Evolutionary conservation across 2,888 invertebrate genomes (phyloP).

Genomic region (Hemithea aestivaria): DNA sequence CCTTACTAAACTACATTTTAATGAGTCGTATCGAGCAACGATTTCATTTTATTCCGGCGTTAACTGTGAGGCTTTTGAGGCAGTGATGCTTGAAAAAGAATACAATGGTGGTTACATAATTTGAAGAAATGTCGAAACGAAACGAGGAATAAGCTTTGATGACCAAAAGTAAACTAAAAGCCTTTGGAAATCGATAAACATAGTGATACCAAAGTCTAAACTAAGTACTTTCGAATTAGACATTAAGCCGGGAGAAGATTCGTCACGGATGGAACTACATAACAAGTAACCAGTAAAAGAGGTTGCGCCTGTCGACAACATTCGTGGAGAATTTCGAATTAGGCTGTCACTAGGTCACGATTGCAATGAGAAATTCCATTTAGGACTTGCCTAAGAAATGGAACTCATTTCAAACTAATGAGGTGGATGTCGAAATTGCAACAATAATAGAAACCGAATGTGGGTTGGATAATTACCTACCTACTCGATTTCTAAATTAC

Average conservation of each 20-base stretch:
- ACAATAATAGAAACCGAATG: neutral
- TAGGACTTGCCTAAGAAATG: constrained; percentile 21
- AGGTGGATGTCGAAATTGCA: constrained; percentile 1
- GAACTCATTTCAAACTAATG: constrained; percentile 17
- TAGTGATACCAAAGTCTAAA: no score
- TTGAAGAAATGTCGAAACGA: no score
- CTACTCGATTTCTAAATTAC: no score
- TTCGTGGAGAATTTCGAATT: constrained; percentile 30
- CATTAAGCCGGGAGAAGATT: constrained; percentile 33
- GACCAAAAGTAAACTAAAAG: no score
- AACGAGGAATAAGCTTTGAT: no score
- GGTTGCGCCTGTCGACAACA: constrained; percentile 27
- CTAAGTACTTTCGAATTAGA: neutral
- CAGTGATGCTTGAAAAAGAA: no score
- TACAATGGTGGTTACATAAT: no score
- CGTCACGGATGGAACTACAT: constrained; percentile 35
- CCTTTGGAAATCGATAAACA: no score
- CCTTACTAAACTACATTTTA: constrained; percentile 12
- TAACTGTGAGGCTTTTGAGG: constrained; percentile 3
- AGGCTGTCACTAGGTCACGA: constrained; percentile 29
- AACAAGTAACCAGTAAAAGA: constrained; percentile 25
- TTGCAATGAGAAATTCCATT: constrained; percentile 24
- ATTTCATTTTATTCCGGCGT: constrained; percentile 4
- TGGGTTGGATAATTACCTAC: neutral
- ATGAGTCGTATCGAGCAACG: constrained; percentile 10